Conservation (phyloP, 2,797 vertebrate species). For the Naso thynnoides region DNA sequence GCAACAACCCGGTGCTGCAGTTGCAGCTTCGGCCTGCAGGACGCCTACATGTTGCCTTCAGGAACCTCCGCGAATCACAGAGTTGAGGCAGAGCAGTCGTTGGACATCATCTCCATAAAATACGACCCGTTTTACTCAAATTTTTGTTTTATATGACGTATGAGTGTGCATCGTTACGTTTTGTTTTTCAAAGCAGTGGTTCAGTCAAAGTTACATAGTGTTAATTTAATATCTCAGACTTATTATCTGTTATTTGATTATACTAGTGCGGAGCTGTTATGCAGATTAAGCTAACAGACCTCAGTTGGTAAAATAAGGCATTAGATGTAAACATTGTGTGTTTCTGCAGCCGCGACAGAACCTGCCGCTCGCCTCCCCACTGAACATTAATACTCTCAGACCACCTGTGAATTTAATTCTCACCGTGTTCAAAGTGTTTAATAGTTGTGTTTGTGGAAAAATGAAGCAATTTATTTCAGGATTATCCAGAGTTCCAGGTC, state of each 20-base stretch:
- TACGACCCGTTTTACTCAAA: too few relatives aligned
- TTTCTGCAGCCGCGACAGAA: constrained; percentile 19
- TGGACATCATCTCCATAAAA: too few relatives aligned
- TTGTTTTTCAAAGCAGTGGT: too few relatives aligned
- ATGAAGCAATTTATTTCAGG: constrained; percentile 51
- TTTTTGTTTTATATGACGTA: too few relatives aligned
- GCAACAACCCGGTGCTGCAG: too few relatives aligned
- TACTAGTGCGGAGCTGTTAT: constrained; percentile 1
- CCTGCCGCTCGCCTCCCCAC: constrained; percentile 18
- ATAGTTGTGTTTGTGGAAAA: constrained; percentile 34
- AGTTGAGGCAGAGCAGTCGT: too few relatives aligned
- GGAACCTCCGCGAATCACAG: too few relatives aligned
- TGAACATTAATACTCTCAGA: constrained; percentile 43
- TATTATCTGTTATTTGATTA: neutral
- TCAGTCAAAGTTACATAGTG: too few relatives aligned
- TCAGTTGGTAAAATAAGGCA: neutral
- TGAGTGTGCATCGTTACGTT: too few relatives aligned
- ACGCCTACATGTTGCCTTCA: too few relatives aligned
- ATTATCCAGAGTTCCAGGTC: constrained; percentile 22
- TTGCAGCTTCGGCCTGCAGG: too few relatives aligned
- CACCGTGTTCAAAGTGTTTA: constrained; percentile 41
- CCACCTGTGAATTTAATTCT: constrained; percentile 50
- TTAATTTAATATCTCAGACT: neutral
- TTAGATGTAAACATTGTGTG: neutral
- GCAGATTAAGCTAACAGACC: constrained; percentile 13